A percentile compares a stretch with the other conserved stretches of the same genome.
Conservation (phyloP, 2,797 vertebrate species). For the Chanos chanos region DNA sequence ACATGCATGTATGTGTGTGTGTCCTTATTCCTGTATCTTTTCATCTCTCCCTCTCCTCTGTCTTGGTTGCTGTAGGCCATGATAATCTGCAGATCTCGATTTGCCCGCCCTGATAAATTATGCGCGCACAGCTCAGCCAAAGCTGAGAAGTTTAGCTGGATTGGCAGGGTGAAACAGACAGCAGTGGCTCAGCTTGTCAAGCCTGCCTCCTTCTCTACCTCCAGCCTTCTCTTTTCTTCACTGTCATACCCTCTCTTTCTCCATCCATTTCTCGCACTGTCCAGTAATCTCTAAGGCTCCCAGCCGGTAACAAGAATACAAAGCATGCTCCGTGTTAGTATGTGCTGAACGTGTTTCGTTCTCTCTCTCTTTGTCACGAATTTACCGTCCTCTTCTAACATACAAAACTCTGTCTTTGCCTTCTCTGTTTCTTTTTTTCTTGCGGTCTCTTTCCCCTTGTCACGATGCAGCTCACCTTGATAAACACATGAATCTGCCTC, state of each 20-base stretch:
- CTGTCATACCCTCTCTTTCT: slow-evolving; percentile 29
- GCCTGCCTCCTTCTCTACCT: slow-evolving; percentile 37
- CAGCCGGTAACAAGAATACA: too few species aligned
- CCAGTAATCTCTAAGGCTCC: slow-evolving; percentile 36
- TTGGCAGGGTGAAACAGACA: slow-evolving; percentile 64
- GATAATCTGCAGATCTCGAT: slow-evolving; percentile 63
- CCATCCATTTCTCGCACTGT: slow-evolving; percentile 51
- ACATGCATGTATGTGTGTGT: too few species aligned
- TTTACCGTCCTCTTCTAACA: neutral
- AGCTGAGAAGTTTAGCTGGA: slow-evolving; percentile 57
- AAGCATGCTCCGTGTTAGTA: too few species aligned
- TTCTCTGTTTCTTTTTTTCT: neutral
- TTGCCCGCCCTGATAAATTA: slow-evolving; percentile 65
- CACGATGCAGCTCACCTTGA: slow-evolving; percentile 1
- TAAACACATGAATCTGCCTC: too few species aligned
- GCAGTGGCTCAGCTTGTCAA: slow-evolving; percentile 65
- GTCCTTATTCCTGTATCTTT: slow-evolving; percentile 9
- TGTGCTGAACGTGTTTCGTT: too few species aligned
- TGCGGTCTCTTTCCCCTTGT: slow-evolving; percentile 18
- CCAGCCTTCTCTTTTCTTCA: neutral
- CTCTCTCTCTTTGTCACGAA: slow-evolving; percentile 19
- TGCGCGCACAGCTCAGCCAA: slow-evolving; percentile 55
- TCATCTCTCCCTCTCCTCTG: slow-evolving; percentile 20
- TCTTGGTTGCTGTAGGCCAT: slow-evolving; percentile 46
- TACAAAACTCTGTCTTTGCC: neutral